Evolutionary conservation across 2,797 vertebrate species (phyloP).

Genomic region (Rhadinocentrus ornatus): DNA sequence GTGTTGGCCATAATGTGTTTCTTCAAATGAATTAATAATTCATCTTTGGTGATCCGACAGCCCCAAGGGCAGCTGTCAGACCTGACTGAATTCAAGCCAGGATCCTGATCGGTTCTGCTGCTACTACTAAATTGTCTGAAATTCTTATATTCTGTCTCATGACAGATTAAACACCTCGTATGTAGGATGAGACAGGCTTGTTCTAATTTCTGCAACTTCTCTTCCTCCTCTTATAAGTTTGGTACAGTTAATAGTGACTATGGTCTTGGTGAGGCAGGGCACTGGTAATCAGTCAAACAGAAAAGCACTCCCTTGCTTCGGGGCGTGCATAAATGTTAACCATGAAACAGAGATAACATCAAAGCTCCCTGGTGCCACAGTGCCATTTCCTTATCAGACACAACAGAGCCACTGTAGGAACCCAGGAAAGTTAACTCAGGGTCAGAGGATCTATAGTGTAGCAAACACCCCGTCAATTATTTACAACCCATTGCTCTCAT

Average conservation of each 20-base stretch:
- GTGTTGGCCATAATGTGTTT: not conserved
- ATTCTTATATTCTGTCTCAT: not conserved
- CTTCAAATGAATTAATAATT: constrained; percentile 59
- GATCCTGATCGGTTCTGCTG: not conserved
- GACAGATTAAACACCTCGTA: not conserved
- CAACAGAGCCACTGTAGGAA: constrained; percentile 47
- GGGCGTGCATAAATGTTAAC: constrained; percentile 21
- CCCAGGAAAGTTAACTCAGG: constrained; percentile 61
- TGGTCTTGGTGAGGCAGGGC: not conserved
- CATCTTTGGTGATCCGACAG: constrained; percentile 20
- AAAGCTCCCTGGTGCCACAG: constrained; percentile 15
- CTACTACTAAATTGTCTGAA: not conserved
- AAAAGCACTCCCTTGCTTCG: constrained; percentile 14
- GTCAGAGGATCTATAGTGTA: constrained; percentile 51
- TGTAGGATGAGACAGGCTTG: not conserved
- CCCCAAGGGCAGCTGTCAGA: constrained; percentile 29
- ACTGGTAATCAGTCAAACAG: not conserved
- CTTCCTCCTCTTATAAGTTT: not conserved
- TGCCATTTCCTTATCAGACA: constrained; percentile 55
- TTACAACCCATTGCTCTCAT: constrained; percentile 79
- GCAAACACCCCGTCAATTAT: constrained; percentile 82
- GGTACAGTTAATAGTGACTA: not conserved
- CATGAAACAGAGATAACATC: constrained; percentile 33
- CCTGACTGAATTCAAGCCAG: not conserved
- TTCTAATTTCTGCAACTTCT: not conserved